These are phyloP conservation scores for Pyrocoelia pectoralis DNA, from an alignment of 2,888 invertebrate genomes.

Conservation along the genomic window DNA sequence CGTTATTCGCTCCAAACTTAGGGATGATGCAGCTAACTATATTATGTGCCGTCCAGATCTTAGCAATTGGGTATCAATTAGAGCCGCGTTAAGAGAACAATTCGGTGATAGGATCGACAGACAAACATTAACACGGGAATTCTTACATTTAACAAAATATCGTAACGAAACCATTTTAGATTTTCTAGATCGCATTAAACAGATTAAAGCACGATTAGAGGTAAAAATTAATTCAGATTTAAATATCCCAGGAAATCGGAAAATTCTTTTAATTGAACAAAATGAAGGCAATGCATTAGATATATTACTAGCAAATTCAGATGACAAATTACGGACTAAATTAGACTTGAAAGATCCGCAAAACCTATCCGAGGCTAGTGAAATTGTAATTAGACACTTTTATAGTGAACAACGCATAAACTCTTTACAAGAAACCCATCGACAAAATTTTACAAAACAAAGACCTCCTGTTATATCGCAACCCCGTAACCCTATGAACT, in stretches of 20 bases:
- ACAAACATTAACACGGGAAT: conserved; percentile 11
- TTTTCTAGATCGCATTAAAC: conserved; percentile 7
- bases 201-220: conserved; percentile 7
- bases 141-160: conserved; percentile 9
- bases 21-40: neutral
- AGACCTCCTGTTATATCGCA: no score
- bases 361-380: conserved; percentile 5
- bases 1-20: neutral
- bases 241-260: neutral
- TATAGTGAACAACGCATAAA: conserved; percentile 14
- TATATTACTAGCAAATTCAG: conserved; percentile 3
- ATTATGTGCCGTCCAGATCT: conserved; percentile 17
- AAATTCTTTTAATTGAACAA: conserved; percentile 10
- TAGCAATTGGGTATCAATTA: conserved; percentile 3
- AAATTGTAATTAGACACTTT: conserved; percentile 2
- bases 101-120: conserved; percentile 13
- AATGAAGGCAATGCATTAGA: conserved; percentile 9
- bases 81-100: neutral
- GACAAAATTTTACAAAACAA: no score
- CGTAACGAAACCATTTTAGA: conserved; percentile 9
- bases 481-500: neutral
- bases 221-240: conserved; percentile 14
- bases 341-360: conserved; percentile 5
- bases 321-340: neutral
- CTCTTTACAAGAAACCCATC: conserved; percentile 8